Conservation (phyloP, 2,888 invertebrate genomes). For the Phaonia tiefii region DNA sequence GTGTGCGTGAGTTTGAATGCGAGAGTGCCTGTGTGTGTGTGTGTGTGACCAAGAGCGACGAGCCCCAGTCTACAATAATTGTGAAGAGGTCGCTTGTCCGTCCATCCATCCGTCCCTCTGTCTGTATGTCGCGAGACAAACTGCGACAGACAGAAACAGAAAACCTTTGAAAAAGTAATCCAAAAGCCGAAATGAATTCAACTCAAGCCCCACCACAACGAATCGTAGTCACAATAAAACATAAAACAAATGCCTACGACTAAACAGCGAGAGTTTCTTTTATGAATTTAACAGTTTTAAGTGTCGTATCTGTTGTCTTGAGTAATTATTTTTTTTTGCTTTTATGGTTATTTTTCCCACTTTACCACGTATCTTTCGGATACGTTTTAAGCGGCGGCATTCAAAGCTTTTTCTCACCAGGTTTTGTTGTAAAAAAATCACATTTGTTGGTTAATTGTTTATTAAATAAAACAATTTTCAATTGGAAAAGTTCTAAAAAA, state of each 20-base stretch:
- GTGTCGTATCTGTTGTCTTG: slow-evolving; percentile 9
- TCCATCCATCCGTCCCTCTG: not conserved
- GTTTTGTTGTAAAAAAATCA: no score
- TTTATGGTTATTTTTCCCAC: slow-evolving; percentile 43
- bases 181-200: not conserved
- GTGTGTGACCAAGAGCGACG: no score
- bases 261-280: slow-evolving; percentile 39
- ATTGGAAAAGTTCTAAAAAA: no score
- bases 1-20: not conserved
- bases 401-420: no score
- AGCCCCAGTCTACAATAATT: slow-evolving; percentile 28
- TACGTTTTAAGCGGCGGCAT: no score
- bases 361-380: slow-evolving; percentile 40
- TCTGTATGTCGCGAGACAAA: slow-evolving; percentile 7
- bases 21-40: not conserved
- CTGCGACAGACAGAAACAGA: no score
- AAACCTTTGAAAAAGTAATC: slow-evolving; percentile 14
- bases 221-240: slow-evolving; percentile 7
- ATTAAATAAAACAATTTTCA: no score
- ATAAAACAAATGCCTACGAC: slow-evolving; percentile 12
- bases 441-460: no score
- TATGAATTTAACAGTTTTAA: slow-evolving; percentile 5
- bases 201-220: not conserved
- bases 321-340: slow-evolving; percentile 26
- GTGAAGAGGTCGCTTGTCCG: slow-evolving; percentile 52